Conservation (phyloP, 2,797 vertebrate species). For the Chaenodraco wilsoni region DNA sequence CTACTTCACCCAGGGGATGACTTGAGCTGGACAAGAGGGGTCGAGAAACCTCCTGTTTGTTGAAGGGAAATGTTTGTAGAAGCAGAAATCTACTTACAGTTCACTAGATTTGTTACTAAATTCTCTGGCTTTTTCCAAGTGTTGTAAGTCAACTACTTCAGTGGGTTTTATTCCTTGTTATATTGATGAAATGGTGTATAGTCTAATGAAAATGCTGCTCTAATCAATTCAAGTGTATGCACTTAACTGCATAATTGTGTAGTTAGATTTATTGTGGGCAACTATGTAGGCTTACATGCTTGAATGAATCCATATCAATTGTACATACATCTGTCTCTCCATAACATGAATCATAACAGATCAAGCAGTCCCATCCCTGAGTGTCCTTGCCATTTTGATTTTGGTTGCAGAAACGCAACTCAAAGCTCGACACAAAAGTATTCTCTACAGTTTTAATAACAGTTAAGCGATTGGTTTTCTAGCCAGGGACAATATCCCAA, state of each 20-base stretch:
- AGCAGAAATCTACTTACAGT: neutral
- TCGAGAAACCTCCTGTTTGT: neutral
- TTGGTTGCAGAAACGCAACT: neutral
- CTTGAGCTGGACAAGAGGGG: constrained; percentile 1
- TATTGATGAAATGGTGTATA: constrained; percentile 8
- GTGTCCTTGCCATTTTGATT: constrained; percentile 8
- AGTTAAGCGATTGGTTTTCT: neutral
- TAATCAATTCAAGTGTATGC: neutral
- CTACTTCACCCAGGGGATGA: constrained; percentile 15
- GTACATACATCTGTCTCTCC: neutral
- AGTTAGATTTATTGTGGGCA: constrained; percentile 3
- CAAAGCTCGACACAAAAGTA: neutral
- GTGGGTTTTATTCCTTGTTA: constrained; percentile 19
- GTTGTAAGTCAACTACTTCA: neutral
- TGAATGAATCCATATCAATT: neutral
- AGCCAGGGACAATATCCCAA: neutral
- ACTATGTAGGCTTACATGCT: neutral
- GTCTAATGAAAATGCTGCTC: constrained; percentile 11
- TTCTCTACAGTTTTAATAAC: neutral
- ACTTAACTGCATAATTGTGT: neutral
- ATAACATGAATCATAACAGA: neutral
- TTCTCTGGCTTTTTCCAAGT: neutral
- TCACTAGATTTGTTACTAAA: constrained; percentile 19
- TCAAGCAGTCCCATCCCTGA: neutral
- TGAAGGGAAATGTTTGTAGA: neutral